phyloP scores from a whole-genome alignment of 2,888 invertebrate genomes.

The Chloroclystis v-ata region DNA sequence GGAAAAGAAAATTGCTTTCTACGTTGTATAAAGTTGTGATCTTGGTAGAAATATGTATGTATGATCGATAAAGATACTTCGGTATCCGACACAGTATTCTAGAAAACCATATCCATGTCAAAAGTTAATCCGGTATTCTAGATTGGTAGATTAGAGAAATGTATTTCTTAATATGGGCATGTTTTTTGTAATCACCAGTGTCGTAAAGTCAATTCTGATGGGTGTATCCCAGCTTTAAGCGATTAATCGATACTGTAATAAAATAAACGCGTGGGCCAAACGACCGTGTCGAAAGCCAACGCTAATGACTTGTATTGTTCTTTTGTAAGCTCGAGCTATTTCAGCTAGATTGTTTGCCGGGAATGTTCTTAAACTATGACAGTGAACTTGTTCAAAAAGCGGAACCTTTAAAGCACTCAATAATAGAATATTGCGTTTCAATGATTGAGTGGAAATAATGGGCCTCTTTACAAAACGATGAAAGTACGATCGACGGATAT shows the following conservation, averaged over 20 bases:
- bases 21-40: not conserved
- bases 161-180: not conserved
- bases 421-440: not conserved
- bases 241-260: constrained; percentile 10
- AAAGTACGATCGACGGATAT: not conserved
- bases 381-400: not conserved
- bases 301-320: constrained; percentile 20
- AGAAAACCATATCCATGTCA: too few relatives aligned
- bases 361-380: constrained; percentile 1
- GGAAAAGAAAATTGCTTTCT: not conserved
- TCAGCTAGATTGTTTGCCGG: constrained; percentile 18
- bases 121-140: too few relatives aligned
- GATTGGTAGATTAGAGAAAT: too few relatives aligned
- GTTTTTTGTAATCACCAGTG: constrained; percentile 3
- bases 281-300: constrained; percentile 6
- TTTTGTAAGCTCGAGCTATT: constrained; percentile 8
- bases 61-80: constrained; percentile 1
- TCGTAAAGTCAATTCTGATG: constrained; percentile 18
- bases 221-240: constrained; percentile 8
- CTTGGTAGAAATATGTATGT: not conserved
- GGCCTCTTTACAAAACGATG: not conserved
- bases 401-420: not conserved
- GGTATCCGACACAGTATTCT: too few relatives aligned
- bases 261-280: constrained; percentile 12
- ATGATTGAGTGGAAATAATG: not conserved